Conservation (phyloP, 2,113 vertebrate genomes). For the Callaeas wilsoni region DNA sequence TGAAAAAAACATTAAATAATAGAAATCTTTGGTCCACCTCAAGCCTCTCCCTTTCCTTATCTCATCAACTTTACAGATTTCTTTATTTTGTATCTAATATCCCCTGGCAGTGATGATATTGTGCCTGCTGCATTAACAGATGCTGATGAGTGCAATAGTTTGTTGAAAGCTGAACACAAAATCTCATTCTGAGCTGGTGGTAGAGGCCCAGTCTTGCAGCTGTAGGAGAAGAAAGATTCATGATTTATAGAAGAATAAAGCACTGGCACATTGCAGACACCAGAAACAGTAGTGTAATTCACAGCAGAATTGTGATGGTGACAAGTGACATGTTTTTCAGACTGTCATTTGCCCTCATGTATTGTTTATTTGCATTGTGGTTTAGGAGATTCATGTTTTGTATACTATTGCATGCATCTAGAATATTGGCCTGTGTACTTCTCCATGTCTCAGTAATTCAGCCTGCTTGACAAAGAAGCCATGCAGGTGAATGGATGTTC, state of each 20-base stretch:
- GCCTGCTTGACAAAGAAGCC: neutral
- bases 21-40: neutral
- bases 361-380: neutral
- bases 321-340: neutral
- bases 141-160: neutral
- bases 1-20: neutral
- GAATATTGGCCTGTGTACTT: neutral
- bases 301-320: neutral
- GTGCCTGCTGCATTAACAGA: neutral
- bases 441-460: neutral
- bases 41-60: neutral
- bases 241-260: neutral
- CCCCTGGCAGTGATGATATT: neutral
- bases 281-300: constrained; percentile 27
- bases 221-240: neutral
- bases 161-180: constrained; percentile 14
- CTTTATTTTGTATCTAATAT: neutral
- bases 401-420: neutral
- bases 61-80: neutral
- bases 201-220: neutral
- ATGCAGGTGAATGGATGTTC: neutral
- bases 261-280: neutral
- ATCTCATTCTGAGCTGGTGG: neutral
- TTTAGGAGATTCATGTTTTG: neutral
- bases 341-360: neutral